Base-by-base conservation (phyloP, 64 coral and sea anemone genomes). In the Orbicella faveolata region DNA sequence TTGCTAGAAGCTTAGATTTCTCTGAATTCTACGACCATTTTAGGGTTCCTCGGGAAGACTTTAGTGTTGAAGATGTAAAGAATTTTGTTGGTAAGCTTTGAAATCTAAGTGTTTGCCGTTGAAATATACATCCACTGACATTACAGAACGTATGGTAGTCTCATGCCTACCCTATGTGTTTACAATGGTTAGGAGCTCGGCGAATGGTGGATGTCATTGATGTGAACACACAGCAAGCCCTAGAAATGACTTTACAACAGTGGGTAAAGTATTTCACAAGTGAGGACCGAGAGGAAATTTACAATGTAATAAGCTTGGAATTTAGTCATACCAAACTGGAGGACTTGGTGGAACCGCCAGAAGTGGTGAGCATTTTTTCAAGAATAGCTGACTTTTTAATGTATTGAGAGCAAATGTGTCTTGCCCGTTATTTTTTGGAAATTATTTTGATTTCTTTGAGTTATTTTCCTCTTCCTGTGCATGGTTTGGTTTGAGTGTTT, bases 261-360 rank as follows among this genome's bases (percentile, higher is more conserved):
- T 99, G 94, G 90, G 97, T 95, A 14, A 95, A 96, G 88, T 99
- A 99, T 88, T 99, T 95, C 75, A 88, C 91, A 39, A 90, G 86
- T 73, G 61, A 91, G 13, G 79, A 89, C 36, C 62, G 91, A 85
- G 92, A 88, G 6, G 86, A 91, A 78, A 95, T 99, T 80, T 93
- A 95, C 57, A 99, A 99, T 77, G 97, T 99, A 10, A 99, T 99
- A 37, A 99, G 97, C 90, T 86, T 99, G 74, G 97, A 99, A 59
- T 99, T 99, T 87, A 95, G 94, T 75, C 97, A 99, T 36, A 99
- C 97, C 52, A 90, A 92, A 91, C 61, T 99, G 79, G 93, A 99
- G 93, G 94, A 99, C 4, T 20, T 95, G 54, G 97, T 99, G 13
- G 90, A 99, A 62, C 89, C 94, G 9, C 97, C 97, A 8, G 17